Percentiles rank a stretch among this genome's conserved stretches.
Evolutionary conservation across 2,797 vertebrate species (phyloP).

Genomic region (Acanthiza pusilla): DNA sequence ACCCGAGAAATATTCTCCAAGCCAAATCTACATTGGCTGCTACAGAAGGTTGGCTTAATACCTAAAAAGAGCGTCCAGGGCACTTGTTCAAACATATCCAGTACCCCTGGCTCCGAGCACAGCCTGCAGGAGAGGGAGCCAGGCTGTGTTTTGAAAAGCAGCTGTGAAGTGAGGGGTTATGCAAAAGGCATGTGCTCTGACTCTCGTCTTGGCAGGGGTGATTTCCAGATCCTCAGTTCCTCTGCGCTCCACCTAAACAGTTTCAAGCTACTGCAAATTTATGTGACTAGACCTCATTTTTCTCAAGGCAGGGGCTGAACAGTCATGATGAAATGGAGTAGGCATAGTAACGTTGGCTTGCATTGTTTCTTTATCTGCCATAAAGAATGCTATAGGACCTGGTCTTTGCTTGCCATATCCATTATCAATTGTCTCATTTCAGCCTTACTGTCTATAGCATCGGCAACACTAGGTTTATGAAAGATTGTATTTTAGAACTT

Average conservation of each 20-base stretch:
- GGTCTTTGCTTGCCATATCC: background rate
- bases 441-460: background rate
- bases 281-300: background rate
- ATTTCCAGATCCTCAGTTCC: constrained; percentile 1
- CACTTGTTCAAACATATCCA: constrained; percentile 27
- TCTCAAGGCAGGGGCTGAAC: background rate
- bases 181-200: constrained; percentile 27
- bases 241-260: background rate
- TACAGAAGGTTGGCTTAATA: constrained; percentile 14
- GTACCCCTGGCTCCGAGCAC: background rate
- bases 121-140: background rate
- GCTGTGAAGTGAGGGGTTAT: constrained; percentile 37
- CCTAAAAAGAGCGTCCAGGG: background rate
- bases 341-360: background rate
- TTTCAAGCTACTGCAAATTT: constrained; percentile 7
- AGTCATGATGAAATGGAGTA: background rate
- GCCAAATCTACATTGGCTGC: constrained; percentile 14
- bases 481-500: background rate
- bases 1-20: background rate
- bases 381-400: background rate
- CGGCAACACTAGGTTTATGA: background rate
- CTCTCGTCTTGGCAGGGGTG: background rate
- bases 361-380: background rate
- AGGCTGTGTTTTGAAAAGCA: constrained; percentile 20
- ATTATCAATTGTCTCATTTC: background rate